Evolutionary conservation across 2,797 vertebrate genomes (phyloP).

Genomic region (Halcyon smyrnensis): DNA sequence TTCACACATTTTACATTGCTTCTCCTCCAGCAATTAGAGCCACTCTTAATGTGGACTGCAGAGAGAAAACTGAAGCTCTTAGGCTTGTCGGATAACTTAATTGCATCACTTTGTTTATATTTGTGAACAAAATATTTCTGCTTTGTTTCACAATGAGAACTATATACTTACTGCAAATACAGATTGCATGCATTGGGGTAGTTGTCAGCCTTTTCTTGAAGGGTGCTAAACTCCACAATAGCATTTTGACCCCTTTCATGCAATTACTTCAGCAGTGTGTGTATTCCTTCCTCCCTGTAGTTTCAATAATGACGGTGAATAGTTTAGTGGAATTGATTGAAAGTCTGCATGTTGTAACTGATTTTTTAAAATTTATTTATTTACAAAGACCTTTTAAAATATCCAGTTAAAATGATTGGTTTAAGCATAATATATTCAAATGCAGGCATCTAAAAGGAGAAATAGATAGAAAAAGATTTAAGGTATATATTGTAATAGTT

Average conservation of each 20-base stretch:
- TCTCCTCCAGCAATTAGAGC: not conserved
- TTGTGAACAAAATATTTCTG: not conserved
- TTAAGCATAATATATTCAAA: not conserved
- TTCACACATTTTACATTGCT: not conserved
- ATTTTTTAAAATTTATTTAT: not conserved
- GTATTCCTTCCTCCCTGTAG: not conserved
- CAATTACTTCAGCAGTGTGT: not conserved
- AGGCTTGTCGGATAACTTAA: conserved; percentile 2
- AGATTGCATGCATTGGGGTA: not conserved
- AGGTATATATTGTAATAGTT: not conserved
- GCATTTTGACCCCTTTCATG: not conserved
- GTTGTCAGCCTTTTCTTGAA: not conserved
- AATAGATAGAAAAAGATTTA: not conserved
- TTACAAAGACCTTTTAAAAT: not conserved
- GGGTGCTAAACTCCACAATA: not conserved
- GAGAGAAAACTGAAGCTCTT: not conserved
- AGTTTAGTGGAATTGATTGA: not conserved
- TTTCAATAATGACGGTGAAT: not conserved
- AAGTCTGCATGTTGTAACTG: not conserved
- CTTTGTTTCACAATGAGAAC: not conserved
- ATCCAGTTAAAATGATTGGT: not conserved
- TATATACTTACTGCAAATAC: not conserved
- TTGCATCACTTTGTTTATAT: conserved; percentile 16
- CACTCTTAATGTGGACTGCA: not conserved
- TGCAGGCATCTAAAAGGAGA: not conserved